These are phyloP conservation scores for Prunella strophiata DNA, from an alignment of 2,797 vertebrate species.

Conservation along the genomic window DNA sequence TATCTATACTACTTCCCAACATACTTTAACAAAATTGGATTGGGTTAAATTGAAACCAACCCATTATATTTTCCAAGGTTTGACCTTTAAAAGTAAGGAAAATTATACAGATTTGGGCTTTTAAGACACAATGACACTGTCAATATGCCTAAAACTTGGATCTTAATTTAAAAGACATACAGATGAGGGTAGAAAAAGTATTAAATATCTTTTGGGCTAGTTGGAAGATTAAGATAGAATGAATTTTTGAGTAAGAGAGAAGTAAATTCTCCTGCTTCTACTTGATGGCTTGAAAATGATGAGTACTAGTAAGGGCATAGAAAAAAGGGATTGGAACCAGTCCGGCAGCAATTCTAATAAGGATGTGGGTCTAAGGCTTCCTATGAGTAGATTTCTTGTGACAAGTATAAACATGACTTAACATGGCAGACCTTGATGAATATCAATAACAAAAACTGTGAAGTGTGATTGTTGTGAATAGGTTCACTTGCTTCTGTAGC, in stretches of 20 bases:
- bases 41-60: background rate
- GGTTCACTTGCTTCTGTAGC: background rate
- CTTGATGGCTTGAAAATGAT: background rate
- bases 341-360: background rate
- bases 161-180: background rate
- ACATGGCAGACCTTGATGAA: background rate
- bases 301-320: fast-evolving
- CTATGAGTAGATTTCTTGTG: background rate
- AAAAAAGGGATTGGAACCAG: background rate
- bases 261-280: background rate
- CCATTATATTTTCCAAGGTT: background rate
- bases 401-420: background rate
- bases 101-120: background rate
- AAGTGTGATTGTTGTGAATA: background rate
- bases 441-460: background rate
- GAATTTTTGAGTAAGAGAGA: background rate
- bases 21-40: background rate
- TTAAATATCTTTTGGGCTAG: background rate
- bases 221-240: background rate
- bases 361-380: background rate
- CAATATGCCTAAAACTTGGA: background rate
- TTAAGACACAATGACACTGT: background rate
- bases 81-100: background rate
- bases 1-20: background rate
- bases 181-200: background rate